These are phyloP conservation scores for Poecilia latipinna DNA, from an alignment of 2,113 vertebrate species.

Conservation along the genomic window DNA sequence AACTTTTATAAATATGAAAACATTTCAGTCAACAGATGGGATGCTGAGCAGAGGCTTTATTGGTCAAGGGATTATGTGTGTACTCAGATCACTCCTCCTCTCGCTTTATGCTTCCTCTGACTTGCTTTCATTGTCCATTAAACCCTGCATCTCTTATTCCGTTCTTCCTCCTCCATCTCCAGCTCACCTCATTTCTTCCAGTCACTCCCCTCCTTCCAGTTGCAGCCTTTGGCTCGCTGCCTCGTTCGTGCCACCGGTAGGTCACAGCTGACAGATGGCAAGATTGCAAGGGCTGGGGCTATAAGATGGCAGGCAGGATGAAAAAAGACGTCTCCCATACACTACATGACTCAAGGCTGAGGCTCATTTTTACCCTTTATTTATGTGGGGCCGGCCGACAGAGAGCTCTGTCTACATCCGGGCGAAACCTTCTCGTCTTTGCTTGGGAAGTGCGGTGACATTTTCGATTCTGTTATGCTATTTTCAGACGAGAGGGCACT, in stretches of 20 bases:
- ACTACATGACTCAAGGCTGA: conserved; percentile 37
- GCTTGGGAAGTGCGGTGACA: conserved; percentile 23
- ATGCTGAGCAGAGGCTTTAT: conserved; percentile 4
- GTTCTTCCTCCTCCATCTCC: conserved; percentile 10
- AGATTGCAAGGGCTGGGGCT: conserved; percentile 24
- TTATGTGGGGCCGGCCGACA: conserved; percentile 2
- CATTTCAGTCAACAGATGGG: conserved; percentile 40
- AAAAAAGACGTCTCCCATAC: conserved; percentile 41
- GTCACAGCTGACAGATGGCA: conserved; percentile 62
- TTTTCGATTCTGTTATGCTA: conserved; percentile 28
- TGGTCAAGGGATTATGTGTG: conserved; percentile 43
- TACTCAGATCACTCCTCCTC: conserved; percentile 9
- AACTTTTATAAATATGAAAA: conserved; percentile 29
- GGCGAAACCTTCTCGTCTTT: conserved; percentile 6
- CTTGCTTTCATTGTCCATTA: not conserved
- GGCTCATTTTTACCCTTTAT: conserved; percentile 46
- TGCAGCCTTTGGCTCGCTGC: conserved; percentile 38
- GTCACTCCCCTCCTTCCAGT: not conserved
- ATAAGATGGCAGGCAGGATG: conserved; percentile 43
- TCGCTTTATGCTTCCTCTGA: not conserved
- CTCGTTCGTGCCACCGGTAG: conserved; percentile 32
- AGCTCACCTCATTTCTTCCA: not conserved
- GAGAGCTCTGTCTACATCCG: conserved; percentile 10
- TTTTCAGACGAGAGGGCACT: conserved; percentile 14
- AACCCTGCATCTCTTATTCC: conserved; percentile 7